Evolutionary conservation across 1,140 invertebrate species (phyloP), one percentile per base, ranked within the genome.

Genomic region (Saccostrea cuccullata): DNA sequence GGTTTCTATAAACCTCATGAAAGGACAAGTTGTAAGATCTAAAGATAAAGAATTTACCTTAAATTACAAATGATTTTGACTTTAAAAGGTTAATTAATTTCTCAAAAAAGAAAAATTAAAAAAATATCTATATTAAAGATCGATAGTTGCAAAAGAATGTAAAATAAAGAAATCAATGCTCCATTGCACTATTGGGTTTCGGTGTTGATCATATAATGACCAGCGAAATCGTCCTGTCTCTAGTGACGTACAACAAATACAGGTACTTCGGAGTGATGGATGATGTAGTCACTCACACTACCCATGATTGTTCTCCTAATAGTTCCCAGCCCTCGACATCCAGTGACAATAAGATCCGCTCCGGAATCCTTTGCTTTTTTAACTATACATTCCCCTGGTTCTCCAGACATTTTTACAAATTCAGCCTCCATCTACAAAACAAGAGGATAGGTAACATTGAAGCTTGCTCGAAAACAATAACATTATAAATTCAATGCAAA

Each of bases 201-300:
- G 5, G 9, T 47, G 47, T 47, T 30, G 23, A 77, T 77, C 70
- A 15, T 36, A 36, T 17, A 15, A 36, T 15, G 26, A 30, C 30
- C 9, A 11, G 12, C 70, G 0, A 26, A 13, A 77, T 17, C n/a
- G 40, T 20, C 82, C 36, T 84, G 6, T 47, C 82, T 36, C 4
- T 12, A 55, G 47, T 89, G 91, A 20, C 90, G 82, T 56, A 89
- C 90, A 5, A 91, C 87, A 17, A 90, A 36, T 2, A 92, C 91
- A 1, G 92, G 91, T 17, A 92, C 85, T 60, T 91, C 56, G 2
- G 91, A 84, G 82, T 93, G 91, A 55, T 91, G 92, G 4, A 93
- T 67, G 20, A 92, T 89, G 85, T 91, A 93, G 73, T 93, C 92
- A 85, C 92, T 93, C 85, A 93, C 92, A 86, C 92, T 93, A 12